These are phyloP conservation scores for Pseudopipra pipra DNA, from an alignment of 2,113 vertebrate genomes.

Conservation along the genomic window DNA sequence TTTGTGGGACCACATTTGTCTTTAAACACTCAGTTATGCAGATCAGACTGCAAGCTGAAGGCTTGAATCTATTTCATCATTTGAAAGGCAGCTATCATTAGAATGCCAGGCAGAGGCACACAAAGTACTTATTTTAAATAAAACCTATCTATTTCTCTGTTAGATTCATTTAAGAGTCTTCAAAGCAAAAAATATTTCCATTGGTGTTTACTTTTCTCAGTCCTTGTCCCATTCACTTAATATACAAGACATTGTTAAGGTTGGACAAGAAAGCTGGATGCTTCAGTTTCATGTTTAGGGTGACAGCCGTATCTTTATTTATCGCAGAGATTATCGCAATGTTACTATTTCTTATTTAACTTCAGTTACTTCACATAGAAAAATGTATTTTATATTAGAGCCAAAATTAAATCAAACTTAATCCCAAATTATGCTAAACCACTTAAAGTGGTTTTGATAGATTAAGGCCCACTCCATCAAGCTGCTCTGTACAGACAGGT, in stretches of 20 bases:
- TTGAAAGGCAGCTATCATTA: slow-evolving; percentile 8
- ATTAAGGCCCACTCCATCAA: background rate
- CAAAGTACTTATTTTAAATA: background rate
- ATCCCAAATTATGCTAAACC: background rate
- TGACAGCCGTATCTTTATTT: background rate
- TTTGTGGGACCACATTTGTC: background rate
- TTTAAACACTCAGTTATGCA: background rate
- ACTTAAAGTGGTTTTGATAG: background rate
- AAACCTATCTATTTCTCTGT: background rate
- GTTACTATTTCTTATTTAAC: background rate
- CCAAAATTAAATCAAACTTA: slow-evolving; percentile 8
- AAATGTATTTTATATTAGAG: background rate
- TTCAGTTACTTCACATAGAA: background rate
- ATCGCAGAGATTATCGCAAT: background rate
- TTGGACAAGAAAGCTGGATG: background rate
- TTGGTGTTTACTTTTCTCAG: background rate
- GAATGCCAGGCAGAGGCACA: background rate
- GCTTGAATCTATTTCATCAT: background rate
- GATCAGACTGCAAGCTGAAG: background rate
- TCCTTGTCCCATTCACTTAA: background rate
- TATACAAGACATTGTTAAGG: background rate
- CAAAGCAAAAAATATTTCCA: background rate
- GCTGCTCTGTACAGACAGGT: background rate
- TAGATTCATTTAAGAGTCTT: background rate
- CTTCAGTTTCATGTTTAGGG: background rate